A percentile compares a stretch with the other conserved stretches of the same genome.
phyloP scores from a whole-genome alignment of 2,797 vertebrate species.

The Microctenopoma lineatum region DNA sequence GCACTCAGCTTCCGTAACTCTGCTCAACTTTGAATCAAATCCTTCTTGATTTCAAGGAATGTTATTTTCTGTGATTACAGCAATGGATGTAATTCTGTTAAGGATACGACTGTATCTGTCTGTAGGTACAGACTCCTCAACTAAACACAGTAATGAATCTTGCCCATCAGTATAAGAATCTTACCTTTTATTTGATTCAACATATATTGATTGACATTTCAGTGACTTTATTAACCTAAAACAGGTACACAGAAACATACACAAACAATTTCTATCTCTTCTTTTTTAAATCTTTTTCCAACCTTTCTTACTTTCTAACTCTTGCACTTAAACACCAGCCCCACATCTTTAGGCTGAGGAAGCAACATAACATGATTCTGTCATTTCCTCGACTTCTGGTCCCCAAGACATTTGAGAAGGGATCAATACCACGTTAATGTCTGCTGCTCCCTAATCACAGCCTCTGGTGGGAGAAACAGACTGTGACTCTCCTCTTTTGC shows the following conservation, averaged over 20 bases:
- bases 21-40: slow-evolving; percentile 35
- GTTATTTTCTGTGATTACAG: slow-evolving; percentile 7
- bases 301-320: neutral
- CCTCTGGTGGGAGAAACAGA: slow-evolving; percentile 65
- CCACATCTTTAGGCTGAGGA: slow-evolving; percentile 42
- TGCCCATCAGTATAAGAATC: slow-evolving; percentile 25
- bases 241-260: slow-evolving; percentile 3
- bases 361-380: slow-evolving; percentile 60
- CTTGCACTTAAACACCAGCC: neutral
- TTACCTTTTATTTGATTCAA: slow-evolving; percentile 53
- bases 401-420: slow-evolving; percentile 56
- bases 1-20: slow-evolving; percentile 19
- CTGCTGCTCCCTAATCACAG: slow-evolving; percentile 76
- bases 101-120: slow-evolving; percentile 12
- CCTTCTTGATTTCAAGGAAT: slow-evolving; percentile 12
- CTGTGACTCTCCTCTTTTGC: slow-evolving; percentile 23
- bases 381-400: slow-evolving; percentile 66
- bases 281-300: neutral
- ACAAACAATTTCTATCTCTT: neutral
- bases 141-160: slow-evolving; percentile 10
- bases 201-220: slow-evolving; percentile 42
- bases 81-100: slow-evolving; percentile 21
- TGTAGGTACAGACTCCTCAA: slow-evolving; percentile 4
- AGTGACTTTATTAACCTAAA: slow-evolving; percentile 2
- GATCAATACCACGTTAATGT: slow-evolving; percentile 75